These are phyloP conservation scores for Neogale vison DNA, from an alignment of 2,113 vertebrate genomes.

Conservation along the genomic window DNA sequence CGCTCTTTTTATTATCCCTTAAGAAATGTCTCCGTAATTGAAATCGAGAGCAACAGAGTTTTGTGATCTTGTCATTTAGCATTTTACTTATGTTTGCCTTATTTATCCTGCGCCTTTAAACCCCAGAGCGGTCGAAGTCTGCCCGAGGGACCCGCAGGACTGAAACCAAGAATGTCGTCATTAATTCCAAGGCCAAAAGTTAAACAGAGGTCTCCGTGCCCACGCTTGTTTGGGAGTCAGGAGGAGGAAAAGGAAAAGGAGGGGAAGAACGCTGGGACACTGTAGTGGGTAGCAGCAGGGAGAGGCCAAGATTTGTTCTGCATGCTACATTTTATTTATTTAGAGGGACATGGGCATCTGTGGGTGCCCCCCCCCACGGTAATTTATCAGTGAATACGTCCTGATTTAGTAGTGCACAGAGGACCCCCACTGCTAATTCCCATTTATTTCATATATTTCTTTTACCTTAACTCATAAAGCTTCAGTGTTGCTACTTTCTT, in stretches of 20 bases:
- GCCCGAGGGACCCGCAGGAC: neutral
- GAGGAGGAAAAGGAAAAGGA: neutral
- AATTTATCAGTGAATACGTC: conserved; percentile 53
- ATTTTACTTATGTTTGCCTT: conserved; percentile 60
- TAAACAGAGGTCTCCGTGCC: neutral
- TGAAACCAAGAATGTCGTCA: neutral
- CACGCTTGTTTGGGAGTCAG: neutral
- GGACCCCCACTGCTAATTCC: conserved; percentile 59
- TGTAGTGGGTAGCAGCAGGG: neutral
- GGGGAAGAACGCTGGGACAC: neutral
- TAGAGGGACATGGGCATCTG: conserved; percentile 39
- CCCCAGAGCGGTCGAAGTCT: neutral
- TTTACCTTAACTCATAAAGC: conserved; percentile 56
- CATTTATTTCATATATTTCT: conserved; percentile 66
- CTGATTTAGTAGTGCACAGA: conserved; percentile 51
- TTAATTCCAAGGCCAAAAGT: conserved; percentile 14
- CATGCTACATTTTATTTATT: conserved; percentile 59
- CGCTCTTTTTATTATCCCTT: conserved; percentile 68
- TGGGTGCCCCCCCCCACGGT: neutral
- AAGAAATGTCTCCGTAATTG: conserved; percentile 66
- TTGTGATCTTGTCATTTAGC: conserved; percentile 69
- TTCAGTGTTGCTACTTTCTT: neutral
- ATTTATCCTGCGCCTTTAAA: conserved; percentile 43
- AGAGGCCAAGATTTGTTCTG: conserved; percentile 17
- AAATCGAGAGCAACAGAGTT: conserved; percentile 58